Evolutionary conservation across 2,888 invertebrate species (phyloP).

Genomic region (Leucophenga maculata): DNA sequence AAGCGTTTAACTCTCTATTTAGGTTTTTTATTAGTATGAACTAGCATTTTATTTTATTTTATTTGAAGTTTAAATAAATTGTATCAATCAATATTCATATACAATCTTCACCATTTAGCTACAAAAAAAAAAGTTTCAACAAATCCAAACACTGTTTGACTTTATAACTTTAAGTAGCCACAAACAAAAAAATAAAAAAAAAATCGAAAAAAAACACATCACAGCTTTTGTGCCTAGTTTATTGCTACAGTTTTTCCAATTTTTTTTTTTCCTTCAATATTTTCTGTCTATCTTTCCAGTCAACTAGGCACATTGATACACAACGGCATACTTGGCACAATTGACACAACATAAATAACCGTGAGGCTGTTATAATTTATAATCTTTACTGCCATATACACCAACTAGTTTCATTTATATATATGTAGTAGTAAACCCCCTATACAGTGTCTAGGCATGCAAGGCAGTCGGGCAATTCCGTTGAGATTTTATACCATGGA

Average conservation of each 20-base stretch:
- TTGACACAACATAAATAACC: conserved; percentile 59
- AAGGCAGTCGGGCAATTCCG: background rate
- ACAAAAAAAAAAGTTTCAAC: too few species aligned
- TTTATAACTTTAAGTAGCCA: too few species aligned
- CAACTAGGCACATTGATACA: conserved; percentile 49
- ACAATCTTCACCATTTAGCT: too few species aligned
- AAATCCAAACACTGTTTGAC: too few species aligned
- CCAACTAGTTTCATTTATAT: background rate
- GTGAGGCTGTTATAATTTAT: conserved; percentile 59
- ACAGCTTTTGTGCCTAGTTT: background rate
- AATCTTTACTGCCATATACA: conserved; percentile 51
- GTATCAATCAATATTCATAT: too few species aligned
- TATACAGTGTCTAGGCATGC: conserved; percentile 24
- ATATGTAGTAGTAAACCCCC: too few species aligned
- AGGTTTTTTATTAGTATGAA: too few species aligned
- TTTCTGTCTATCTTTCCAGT: conserved; percentile 55
- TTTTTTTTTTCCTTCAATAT: conserved; percentile 41
- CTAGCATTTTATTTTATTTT: too few species aligned
- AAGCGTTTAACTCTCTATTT: too few species aligned
- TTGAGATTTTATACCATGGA: background rate
- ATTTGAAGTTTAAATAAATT: too few species aligned
- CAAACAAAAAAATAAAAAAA: too few species aligned
- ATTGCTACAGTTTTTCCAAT: conserved; percentile 45
- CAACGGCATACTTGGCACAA: conserved; percentile 43
- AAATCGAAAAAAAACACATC: too few species aligned